A percentile compares a stretch with the other conserved stretches of the same genome.
phyloP scores from a whole-genome alignment of 2,888 invertebrate species.

The Xylota sylvarum region DNA sequence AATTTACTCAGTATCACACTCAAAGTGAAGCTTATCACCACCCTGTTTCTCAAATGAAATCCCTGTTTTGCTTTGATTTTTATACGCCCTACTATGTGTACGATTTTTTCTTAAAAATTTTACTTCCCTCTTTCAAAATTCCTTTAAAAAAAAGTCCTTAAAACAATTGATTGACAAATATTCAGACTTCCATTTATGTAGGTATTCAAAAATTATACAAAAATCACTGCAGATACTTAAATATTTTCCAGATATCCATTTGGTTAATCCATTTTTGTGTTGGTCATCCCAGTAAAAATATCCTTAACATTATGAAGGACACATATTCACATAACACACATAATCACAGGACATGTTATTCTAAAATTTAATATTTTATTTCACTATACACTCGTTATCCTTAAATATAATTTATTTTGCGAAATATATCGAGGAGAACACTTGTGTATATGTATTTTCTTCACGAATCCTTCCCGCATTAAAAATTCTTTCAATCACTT shows the following conservation, averaged over 20 bases:
- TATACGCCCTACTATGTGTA: too few species aligned
- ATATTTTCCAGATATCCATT: conserved; percentile 5
- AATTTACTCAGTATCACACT: background rate
- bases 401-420: background rate
- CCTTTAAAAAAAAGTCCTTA: background rate
- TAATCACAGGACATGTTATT: conserved; percentile 1
- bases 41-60: background rate
- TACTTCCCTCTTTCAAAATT: background rate
- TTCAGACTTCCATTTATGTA: too few species aligned
- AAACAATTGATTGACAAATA: background rate
- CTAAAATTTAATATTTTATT: background rate
- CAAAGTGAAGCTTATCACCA: background rate
- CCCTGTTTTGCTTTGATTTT: background rate
- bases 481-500: conserved; percentile 36
- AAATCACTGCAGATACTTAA: conserved; percentile 37
- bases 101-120: too few species aligned
- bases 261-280: conserved; percentile 40
- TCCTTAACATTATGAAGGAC: conserved; percentile 22
- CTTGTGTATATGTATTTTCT: background rate
- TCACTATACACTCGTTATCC: too few species aligned
- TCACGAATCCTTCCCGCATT: conserved; percentile 19
- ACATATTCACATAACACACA: conserved; percentile 22
- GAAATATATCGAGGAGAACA: background rate
- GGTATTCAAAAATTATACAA: background rate
- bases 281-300: conserved; percentile 12